phyloP scores from a whole-genome alignment of 2,113 vertebrate species.

The Holacanthus passer region DNA sequence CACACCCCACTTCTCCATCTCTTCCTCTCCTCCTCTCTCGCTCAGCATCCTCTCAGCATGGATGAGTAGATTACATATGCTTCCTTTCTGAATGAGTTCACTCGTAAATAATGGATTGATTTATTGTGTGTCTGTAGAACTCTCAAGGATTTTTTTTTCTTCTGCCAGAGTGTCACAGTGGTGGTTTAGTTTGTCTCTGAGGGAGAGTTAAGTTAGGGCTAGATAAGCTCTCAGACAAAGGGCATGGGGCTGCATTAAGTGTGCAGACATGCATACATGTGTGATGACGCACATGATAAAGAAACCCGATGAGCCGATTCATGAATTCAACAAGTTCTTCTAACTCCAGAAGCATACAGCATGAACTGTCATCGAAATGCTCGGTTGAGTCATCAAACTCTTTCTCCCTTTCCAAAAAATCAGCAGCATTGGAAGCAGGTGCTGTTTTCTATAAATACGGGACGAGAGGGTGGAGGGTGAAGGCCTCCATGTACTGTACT shows the following conservation, averaged over 20 bases:
- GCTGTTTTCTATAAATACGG: slow-evolving; percentile 70
- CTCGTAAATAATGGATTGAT: slow-evolving; percentile 82
- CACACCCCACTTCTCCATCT: slow-evolving; percentile 72
- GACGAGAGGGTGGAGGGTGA: slow-evolving; percentile 64
- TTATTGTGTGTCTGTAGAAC: slow-evolving; percentile 77
- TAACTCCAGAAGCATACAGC: not conserved
- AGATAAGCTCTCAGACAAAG: slow-evolving; percentile 27
- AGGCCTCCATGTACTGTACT: slow-evolving; percentile 67
- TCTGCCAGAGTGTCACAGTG: slow-evolving; percentile 55
- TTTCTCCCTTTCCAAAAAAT: slow-evolving; percentile 46
- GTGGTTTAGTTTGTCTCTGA: slow-evolving; percentile 63
- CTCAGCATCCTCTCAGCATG: slow-evolving; percentile 79
- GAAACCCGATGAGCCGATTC: slow-evolving; percentile 18
- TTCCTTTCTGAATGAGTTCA: slow-evolving; percentile 83
- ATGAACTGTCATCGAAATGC: slow-evolving; percentile 43
- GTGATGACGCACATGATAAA: slow-evolving; percentile 26
- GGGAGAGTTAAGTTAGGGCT: slow-evolving; percentile 58
- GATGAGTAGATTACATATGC: slow-evolving; percentile 84
- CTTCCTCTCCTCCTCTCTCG: slow-evolving; percentile 63
- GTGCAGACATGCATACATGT: slow-evolving; percentile 10
- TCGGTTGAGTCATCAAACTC: slow-evolving; percentile 57
- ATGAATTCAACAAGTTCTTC: slow-evolving; percentile 38
- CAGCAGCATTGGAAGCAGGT: slow-evolving; percentile 79
- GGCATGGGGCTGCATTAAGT: not conserved
- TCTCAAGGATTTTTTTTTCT: slow-evolving; percentile 68